phyloP scores from a whole-genome alignment of 2,797 vertebrate genomes.

The Odontamblyopus rebecca region DNA sequence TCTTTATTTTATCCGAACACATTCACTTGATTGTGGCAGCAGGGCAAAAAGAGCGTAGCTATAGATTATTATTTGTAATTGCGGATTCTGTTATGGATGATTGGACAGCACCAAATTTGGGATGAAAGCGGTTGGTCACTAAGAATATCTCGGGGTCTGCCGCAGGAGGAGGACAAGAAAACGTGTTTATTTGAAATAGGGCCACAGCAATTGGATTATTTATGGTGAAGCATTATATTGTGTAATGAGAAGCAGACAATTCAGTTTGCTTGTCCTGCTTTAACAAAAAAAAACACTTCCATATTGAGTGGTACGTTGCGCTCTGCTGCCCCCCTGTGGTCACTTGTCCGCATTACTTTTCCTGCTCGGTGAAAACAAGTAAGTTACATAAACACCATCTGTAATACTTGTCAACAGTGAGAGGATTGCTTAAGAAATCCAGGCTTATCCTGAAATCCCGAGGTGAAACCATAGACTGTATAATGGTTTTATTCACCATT shows the following conservation, averaged over 20 bases:
- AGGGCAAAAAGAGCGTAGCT: background rate
- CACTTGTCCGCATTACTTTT: constrained; percentile 12
- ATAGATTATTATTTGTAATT: background rate
- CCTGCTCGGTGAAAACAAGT: background rate
- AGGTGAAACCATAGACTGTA: too few relatives aligned
- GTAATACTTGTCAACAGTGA: too few relatives aligned
- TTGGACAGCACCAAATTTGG: background rate
- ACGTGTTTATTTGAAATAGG: constrained; percentile 37
- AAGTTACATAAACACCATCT: too few relatives aligned
- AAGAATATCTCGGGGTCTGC: constrained; percentile 13
- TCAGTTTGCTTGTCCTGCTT: background rate
- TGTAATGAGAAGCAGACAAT: constrained; percentile 39
- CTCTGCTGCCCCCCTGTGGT: constrained; percentile 58
- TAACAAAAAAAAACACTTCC: background rate
- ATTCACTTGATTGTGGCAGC: background rate
- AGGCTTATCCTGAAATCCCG: too few relatives aligned
- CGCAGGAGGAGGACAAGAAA: constrained; percentile 15
- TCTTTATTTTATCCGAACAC: too few relatives aligned
- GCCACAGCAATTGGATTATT: constrained; percentile 50
- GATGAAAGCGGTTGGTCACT: constrained; percentile 17
- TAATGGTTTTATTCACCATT: too few relatives aligned
- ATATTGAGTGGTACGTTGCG: background rate
- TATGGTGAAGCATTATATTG: constrained; percentile 42
- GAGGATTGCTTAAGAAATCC: too few relatives aligned
- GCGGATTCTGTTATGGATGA: constrained; percentile 9